These are phyloP conservation scores for Riparia riparia DNA, from an alignment of 2,113 vertebrate species.

Conservation along the genomic window DNA sequence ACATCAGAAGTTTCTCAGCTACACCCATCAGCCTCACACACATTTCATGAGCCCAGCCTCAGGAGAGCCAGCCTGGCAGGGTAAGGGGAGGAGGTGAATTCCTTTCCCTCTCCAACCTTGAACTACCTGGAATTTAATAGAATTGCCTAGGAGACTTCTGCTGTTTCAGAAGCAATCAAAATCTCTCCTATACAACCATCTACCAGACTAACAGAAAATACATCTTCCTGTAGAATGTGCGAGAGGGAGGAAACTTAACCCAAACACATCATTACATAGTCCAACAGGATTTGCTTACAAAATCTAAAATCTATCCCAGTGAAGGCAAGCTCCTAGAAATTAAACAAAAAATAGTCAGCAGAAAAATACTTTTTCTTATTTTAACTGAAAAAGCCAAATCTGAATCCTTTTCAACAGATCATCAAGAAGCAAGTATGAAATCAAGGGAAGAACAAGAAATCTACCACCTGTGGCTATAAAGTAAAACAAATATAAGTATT, in stretches of 20 bases:
- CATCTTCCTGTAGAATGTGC: background rate
- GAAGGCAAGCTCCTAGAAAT: background rate
- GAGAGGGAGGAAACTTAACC: background rate
- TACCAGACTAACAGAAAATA: background rate
- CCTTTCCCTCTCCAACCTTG: background rate
- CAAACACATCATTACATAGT: background rate
- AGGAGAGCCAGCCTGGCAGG: fast-evolving
- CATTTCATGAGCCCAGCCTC: background rate
- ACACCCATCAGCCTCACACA: background rate
- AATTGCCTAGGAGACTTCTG: background rate
- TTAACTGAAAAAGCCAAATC: background rate
- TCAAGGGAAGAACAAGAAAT: background rate
- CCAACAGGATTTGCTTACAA: conserved; percentile 13
- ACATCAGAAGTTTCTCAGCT: background rate
- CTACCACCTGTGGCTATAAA: background rate
- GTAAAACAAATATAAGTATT: background rate
- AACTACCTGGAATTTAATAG: background rate
- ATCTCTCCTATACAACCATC: background rate
- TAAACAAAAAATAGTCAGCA: background rate
- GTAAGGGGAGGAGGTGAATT: background rate
- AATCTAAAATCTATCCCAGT: background rate
- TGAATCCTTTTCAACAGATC: background rate
- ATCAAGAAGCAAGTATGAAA: background rate
- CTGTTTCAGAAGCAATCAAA: conserved; percentile 17
- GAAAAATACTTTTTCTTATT: background rate